Conservation (phyloP, 2,888 invertebrate genomes). For the Hipparchia sbordonii region DNA sequence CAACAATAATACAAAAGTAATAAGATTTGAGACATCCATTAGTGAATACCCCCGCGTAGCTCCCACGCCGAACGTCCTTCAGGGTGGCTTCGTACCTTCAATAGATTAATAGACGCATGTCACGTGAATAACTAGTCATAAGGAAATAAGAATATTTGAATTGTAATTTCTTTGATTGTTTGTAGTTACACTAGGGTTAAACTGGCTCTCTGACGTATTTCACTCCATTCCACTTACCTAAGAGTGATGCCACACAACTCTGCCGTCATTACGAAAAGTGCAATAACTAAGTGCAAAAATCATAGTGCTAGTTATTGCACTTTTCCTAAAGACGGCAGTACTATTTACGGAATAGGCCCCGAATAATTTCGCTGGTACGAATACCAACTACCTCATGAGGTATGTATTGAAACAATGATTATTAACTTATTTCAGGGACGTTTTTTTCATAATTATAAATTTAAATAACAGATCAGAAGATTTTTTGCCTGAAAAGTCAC, state of each 20-base stretch:
- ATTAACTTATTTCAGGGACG: not conserved
- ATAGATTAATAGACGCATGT: slow-evolving; percentile 46
- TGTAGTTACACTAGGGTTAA: not conserved
- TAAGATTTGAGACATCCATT: slow-evolving; percentile 72
- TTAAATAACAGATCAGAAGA: too few relatives aligned
- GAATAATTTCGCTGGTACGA: not conserved
- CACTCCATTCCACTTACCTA: not conserved
- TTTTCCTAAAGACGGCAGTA: too few relatives aligned
- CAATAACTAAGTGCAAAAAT: too few relatives aligned
- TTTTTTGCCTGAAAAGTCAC: not conserved
- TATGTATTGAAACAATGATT: not conserved
- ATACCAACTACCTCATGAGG: too few relatives aligned
- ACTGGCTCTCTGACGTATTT: not conserved
- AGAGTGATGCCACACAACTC: not conserved
- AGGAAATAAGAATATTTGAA: slow-evolving; percentile 6
- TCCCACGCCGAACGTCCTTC: slow-evolving; percentile 70
- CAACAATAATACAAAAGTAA: slow-evolving; percentile 75
- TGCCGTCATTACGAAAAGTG: too few relatives aligned
- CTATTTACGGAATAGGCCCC: not conserved
- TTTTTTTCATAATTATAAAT: too few relatives aligned
- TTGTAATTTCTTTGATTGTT: slow-evolving; percentile 17
- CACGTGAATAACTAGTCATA: slow-evolving; percentile 13
- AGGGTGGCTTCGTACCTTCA: slow-evolving; percentile 55
- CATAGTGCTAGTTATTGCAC: too few relatives aligned
- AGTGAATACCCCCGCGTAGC: slow-evolving; percentile 68